Evolutionary conservation across 2,113 vertebrate species (phyloP).

Genomic region (Argyrosomus japonicus): DNA sequence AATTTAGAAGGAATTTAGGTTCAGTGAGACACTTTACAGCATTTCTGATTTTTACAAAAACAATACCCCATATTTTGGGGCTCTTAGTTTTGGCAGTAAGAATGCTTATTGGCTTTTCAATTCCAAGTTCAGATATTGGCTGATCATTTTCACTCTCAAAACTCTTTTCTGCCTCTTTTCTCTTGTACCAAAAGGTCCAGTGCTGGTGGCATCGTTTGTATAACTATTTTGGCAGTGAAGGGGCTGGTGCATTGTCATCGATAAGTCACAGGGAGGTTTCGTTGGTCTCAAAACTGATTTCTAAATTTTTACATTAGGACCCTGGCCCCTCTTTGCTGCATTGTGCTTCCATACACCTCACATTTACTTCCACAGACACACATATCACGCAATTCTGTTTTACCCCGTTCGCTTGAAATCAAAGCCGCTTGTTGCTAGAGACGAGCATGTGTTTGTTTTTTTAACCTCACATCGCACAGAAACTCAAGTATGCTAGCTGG

Average conservation of each 20-base stretch:
- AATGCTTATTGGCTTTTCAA: neutral
- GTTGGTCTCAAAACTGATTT: constrained; percentile 24
- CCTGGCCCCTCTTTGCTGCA: constrained; percentile 1
- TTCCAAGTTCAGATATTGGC: constrained; percentile 3
- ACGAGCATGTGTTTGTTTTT: neutral
- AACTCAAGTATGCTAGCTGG: constrained; percentile 65
- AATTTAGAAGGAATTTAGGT: neutral
- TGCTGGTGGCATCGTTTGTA: neutral
- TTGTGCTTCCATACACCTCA: constrained; percentile 36
- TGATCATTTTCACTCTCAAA: neutral
- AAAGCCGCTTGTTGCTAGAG: constrained; percentile 8
- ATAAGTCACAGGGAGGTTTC: constrained; percentile 38
- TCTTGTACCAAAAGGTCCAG: neutral
- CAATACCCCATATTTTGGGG: neutral
- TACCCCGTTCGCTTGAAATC: constrained; percentile 6
- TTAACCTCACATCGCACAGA: constrained; percentile 14
- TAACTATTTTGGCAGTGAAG: constrained; percentile 72
- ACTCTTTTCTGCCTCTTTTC: neutral
- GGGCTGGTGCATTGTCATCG: constrained; percentile 68
- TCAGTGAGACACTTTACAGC: neutral
- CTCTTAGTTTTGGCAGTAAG: constrained; percentile 58
- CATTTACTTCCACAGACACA: constrained; percentile 16
- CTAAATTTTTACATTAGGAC: neutral
- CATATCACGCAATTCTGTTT: neutral
- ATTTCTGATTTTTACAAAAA: neutral